phyloP scores from a whole-genome alignment of 2,888 invertebrate genomes.

The Stenodema calcarata region DNA sequence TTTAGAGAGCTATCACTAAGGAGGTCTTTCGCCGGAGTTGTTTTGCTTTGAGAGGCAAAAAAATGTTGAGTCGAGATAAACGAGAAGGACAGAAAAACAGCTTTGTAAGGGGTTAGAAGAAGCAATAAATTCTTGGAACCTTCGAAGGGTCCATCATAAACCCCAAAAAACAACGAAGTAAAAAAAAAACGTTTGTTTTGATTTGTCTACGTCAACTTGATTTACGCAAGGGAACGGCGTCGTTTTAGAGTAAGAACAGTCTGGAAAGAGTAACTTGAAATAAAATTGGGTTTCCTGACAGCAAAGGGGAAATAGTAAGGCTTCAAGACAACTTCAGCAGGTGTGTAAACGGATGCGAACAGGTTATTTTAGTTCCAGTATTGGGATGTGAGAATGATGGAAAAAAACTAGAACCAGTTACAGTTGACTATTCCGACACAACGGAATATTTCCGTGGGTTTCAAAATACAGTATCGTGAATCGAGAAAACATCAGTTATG shows the following conservation, averaged over 20 bases:
- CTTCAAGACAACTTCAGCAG: neutral
- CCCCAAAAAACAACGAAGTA: no score
- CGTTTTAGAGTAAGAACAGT: no score
- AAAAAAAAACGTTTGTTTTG: no score
- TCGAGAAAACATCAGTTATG: no score
- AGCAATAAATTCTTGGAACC: no score
- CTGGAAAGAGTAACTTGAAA: no score
- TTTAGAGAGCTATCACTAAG: neutral
- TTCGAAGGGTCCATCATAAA: no score
- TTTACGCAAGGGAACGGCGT: no score
- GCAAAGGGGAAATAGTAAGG: neutral
- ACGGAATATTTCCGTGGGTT: neutral
- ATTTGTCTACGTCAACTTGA: no score
- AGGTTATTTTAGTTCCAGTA: slow-evolving; percentile 16
- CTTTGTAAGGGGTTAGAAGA: neutral
- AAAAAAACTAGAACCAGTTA: neutral
- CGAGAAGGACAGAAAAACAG: neutral
- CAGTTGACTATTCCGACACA: neutral
- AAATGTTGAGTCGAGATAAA: neutral
- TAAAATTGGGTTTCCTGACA: no score
- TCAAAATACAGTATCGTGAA: no score
- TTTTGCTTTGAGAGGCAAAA: neutral
- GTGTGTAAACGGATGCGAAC: slow-evolving; percentile 4
- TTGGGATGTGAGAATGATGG: neutral
- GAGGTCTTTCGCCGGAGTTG: neutral